phyloP scores from a whole-genome alignment of 1,140 invertebrate species.

The Scaptomyza montana region DNA sequence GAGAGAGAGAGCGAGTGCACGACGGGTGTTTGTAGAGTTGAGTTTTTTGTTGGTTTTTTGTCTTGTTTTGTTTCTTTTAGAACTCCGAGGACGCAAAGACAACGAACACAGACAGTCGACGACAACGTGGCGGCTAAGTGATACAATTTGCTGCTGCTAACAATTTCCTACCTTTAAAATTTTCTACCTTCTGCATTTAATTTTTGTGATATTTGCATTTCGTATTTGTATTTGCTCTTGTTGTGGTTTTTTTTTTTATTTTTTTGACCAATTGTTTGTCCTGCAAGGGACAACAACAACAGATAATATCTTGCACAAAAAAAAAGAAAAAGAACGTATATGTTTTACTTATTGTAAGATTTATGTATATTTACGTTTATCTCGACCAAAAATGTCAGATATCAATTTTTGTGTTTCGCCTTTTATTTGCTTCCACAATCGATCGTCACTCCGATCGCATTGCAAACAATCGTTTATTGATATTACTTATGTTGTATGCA shows the following conservation, averaged over 20 bases:
- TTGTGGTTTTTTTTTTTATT: conserved; percentile 33
- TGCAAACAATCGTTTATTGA: conserved; percentile 29
- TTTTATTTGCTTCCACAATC: conserved; percentile 54
- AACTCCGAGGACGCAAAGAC: conserved; percentile 52
- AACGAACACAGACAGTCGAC: conserved; percentile 11
- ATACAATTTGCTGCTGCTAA: conserved; percentile 57
- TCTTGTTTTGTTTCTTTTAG: conserved; percentile 32
- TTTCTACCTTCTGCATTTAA: conserved; percentile 29
- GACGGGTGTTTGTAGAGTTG: conserved; percentile 71
- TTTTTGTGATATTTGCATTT: conserved; percentile 1
- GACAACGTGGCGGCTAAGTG: conserved; percentile 77
- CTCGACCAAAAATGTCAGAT: conserved; percentile 38
- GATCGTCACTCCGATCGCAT: conserved; percentile 39
- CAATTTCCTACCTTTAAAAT: background rate
- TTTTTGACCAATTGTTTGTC: conserved; percentile 48
- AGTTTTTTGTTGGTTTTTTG: background rate
- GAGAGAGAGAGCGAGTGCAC: conserved; percentile 20
- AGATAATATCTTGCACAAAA: conserved; percentile 48
- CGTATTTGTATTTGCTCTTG: conserved; percentile 54
- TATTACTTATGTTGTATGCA: conserved; percentile 1
- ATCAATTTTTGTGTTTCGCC: conserved; percentile 15
- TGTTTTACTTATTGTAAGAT: conserved; percentile 33
- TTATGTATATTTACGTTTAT: conserved; percentile 26
- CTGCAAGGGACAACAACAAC: background rate
- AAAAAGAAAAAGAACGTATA: background rate